These are phyloP conservation scores for Xiphophorus birchmanni DNA, from an alignment of 2,797 vertebrate species.

Conservation along the genomic window DNA sequence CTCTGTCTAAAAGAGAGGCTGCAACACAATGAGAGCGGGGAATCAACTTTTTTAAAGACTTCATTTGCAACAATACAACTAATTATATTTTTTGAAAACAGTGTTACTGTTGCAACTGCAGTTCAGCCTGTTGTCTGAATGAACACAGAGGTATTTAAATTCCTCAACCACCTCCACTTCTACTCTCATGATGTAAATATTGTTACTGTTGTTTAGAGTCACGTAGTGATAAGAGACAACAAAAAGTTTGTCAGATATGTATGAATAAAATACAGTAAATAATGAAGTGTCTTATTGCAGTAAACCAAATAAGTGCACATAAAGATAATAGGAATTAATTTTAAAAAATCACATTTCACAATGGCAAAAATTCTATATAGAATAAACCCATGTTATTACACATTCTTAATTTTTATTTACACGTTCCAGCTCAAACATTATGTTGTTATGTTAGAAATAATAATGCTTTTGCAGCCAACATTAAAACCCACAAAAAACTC, in stretches of 20 bases:
- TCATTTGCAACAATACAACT: neutral
- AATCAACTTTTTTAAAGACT: neutral
- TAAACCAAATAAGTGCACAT: neutral
- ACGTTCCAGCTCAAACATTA: neutral
- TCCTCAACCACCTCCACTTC: too few species aligned
- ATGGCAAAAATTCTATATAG: neutral
- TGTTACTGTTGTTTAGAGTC: too few species aligned
- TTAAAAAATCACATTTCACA: neutral
- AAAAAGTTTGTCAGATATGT: neutral
- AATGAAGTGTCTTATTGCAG: neutral
- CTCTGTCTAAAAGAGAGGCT: neutral
- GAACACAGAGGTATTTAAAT: too few species aligned
- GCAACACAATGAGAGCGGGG: neutral
- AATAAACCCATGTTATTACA: neutral
- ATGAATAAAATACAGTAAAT: neutral
- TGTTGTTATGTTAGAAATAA: neutral
- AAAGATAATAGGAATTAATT: neutral
- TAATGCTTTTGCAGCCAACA: neutral
- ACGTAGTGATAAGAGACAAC: too few species aligned
- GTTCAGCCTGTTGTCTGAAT: too few species aligned
- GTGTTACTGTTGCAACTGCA: too few species aligned
- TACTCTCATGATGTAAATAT: too few species aligned
- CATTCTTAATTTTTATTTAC: neutral
- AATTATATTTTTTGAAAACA: too few species aligned
- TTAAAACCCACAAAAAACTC: neutral